These are phyloP conservation scores for Actinemys pallida DNA, from an alignment of 2,113 vertebrate species.

Conservation along the genomic window DNA sequence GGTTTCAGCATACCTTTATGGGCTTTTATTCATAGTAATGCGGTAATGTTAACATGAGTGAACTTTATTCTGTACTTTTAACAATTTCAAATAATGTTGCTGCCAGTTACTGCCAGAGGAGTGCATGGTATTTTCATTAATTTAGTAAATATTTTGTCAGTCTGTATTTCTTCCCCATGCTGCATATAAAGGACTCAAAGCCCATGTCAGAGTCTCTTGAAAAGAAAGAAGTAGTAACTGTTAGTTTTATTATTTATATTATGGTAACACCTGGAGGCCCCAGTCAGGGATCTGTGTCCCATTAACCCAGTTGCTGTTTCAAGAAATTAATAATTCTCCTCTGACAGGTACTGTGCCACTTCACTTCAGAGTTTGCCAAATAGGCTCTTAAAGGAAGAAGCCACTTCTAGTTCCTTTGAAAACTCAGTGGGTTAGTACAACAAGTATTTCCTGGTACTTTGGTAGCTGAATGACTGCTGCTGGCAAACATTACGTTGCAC, in stretches of 20 bases:
- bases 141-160: background rate
- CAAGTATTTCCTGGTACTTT: slow-evolving; percentile 44
- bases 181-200: background rate
- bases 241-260: background rate
- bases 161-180: background rate
- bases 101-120: background rate
- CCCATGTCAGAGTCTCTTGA: background rate
- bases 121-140: background rate
- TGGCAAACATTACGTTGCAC: slow-evolving; percentile 55
- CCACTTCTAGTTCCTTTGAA: background rate
- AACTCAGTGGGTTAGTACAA: background rate
- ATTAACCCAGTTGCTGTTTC: fast-evolving
- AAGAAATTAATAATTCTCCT: slow-evolving; percentile 6
- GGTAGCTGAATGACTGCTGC: slow-evolving; percentile 18
- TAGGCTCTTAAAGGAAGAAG: background rate
- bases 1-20: background rate
- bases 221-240: background rate
- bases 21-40: background rate
- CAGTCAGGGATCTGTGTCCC: fast-evolving
- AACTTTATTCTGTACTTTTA: background rate
- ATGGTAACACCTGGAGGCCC: background rate
- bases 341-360: background rate
- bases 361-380: background rate
- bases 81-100: background rate
- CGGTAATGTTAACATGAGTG: background rate